Evolutionary conservation across 2,888 invertebrate genomes (phyloP).

Genomic region (Tipula lateralis): DNA sequence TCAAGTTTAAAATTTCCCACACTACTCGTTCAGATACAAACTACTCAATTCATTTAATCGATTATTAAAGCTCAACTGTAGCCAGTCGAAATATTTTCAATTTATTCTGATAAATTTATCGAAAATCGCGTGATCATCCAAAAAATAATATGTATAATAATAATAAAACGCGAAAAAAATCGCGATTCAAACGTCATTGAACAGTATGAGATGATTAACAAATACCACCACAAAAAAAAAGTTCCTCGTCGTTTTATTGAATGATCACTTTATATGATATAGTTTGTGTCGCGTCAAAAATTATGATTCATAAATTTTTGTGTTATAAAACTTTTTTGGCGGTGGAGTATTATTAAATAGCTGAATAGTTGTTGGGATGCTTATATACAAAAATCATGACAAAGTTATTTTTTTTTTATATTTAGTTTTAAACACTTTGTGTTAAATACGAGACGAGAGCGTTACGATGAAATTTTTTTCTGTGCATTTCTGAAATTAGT

Average conservation of each 20-base stretch:
- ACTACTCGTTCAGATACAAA: neutral
- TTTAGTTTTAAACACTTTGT: neutral
- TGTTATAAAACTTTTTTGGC: neutral
- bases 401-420: neutral
- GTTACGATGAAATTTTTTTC: neutral
- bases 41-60: neutral
- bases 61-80: neutral
- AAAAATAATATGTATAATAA: too few relatives aligned
- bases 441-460: neutral
- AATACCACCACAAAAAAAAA: neutral
- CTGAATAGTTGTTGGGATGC: neutral
- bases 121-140: conserved; percentile 3
- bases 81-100: neutral
- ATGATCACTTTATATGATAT: neutral
- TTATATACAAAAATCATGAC: neutral
- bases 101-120: neutral
- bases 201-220: too few relatives aligned
- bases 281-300: conserved; percentile 1
- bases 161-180: too few relatives aligned
- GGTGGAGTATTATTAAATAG: neutral
- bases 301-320: conserved; percentile 1
- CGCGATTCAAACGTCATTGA: neutral
- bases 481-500: neutral
- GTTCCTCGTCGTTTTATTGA: neutral
- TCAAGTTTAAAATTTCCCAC: neutral